These are phyloP conservation scores for Pteruthius melanotis DNA, from an alignment of 2,113 vertebrate species.

Conservation along the genomic window DNA sequence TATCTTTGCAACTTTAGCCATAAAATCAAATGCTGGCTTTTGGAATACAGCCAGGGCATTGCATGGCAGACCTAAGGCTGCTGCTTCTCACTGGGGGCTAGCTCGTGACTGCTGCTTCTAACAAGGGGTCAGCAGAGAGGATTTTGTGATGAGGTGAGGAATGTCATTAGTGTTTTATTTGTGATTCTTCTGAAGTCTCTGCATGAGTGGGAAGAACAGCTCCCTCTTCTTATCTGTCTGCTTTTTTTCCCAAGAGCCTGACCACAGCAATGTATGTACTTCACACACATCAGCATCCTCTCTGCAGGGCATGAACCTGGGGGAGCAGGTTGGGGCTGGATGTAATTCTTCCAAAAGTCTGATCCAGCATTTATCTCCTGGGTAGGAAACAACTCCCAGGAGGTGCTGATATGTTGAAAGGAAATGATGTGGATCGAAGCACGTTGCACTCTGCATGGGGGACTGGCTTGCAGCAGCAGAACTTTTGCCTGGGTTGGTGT, in stretches of 20 bases:
- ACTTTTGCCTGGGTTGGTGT: background rate
- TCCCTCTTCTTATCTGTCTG: background rate
- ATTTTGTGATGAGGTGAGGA: background rate
- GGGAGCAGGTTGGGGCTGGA: background rate
- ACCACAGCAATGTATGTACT: fast-evolving
- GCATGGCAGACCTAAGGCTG: background rate
- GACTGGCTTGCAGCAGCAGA: background rate
- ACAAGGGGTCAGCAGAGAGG: background rate
- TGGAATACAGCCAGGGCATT: background rate
- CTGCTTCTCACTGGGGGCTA: background rate
- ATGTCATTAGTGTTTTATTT: background rate
- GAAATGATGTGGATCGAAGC: fast-evolving
- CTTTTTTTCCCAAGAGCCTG: background rate
- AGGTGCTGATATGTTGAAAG: background rate
- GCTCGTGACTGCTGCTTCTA: background rate
- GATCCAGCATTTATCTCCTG: background rate
- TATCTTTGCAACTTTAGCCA: background rate
- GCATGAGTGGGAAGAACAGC: background rate
- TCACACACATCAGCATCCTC: background rate
- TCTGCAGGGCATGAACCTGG: background rate
- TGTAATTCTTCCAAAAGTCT: background rate
- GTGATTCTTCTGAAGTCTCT: background rate
- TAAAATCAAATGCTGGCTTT: background rate
- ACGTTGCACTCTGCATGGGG: fast-evolving
- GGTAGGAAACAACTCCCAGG: background rate